phyloP scores from a whole-genome alignment of 1,140 invertebrate species.

The Vollenhovia emeryi region DNA sequence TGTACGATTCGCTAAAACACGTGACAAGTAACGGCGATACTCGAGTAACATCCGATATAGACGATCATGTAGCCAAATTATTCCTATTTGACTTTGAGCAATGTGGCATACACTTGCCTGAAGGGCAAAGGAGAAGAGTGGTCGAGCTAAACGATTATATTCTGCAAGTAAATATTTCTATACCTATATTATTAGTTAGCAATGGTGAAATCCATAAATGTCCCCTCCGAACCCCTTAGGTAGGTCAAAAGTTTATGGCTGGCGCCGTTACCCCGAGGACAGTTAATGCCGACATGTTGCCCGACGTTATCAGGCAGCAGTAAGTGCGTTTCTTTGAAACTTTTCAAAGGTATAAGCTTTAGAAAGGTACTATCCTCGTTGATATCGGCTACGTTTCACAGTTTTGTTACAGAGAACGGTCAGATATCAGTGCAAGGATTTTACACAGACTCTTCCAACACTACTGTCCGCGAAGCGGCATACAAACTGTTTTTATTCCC shows the following conservation, averaged over 20 bases:
- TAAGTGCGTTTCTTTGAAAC: conserved; percentile 85
- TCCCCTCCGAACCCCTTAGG: conserved; percentile 84
- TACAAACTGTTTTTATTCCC: conserved; percentile 95
- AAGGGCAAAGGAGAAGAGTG: conserved; percentile 90
- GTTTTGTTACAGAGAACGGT: conserved; percentile 91
- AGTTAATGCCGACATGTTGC: conserved; percentile 88
- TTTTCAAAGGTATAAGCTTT: conserved; percentile 44
- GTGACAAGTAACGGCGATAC: conserved; percentile 91
- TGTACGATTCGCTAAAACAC: conserved; percentile 92
- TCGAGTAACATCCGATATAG: conserved; percentile 89
- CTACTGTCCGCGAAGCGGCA: conserved; percentile 93
- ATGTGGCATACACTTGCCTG: conserved; percentile 97
- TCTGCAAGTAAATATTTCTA: conserved; percentile 82
- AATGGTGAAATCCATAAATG: background rate
- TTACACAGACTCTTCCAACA: conserved; percentile 93
- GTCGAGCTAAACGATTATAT: conserved; percentile 94
- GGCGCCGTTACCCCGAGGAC: conserved; percentile 89
- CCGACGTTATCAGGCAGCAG: conserved; percentile 90
- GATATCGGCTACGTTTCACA: conserved; percentile 78
- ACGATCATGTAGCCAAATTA: conserved; percentile 94
- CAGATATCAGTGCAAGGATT: conserved; percentile 91
- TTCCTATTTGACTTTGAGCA: conserved; percentile 99
- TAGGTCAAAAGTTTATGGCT: conserved; percentile 95
- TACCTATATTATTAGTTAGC: too few species aligned
- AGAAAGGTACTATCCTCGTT: conserved; percentile 21